Percentiles rank a stretch among this genome's conserved stretches.
Evolutionary conservation across 2,113 vertebrate species (phyloP).

Genomic region (Peromyscus californicus): DNA sequence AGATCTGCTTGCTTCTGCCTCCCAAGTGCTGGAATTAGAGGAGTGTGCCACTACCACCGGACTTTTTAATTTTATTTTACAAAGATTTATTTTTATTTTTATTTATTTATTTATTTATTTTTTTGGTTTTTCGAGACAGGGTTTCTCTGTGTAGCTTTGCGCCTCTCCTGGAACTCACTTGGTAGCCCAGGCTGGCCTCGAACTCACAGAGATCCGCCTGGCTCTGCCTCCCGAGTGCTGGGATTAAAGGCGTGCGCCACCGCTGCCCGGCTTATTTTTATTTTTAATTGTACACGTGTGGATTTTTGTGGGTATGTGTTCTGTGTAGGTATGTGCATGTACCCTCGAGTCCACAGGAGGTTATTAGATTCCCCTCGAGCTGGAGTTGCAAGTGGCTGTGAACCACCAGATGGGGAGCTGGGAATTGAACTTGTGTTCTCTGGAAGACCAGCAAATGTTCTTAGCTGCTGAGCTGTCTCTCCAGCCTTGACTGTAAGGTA

Average conservation of each 20-base stretch:
- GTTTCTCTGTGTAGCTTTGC: no score
- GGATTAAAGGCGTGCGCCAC: no score
- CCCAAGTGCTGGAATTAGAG: background rate
- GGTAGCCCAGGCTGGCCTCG: no score
- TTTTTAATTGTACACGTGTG: background rate
- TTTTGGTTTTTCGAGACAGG: no score
- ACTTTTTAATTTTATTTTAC: background rate
- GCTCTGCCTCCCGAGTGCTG: no score
- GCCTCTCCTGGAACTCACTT: no score
- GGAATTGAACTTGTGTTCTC: background rate
- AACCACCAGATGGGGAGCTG: background rate
- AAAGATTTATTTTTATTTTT: background rate
- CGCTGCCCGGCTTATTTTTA: no score
- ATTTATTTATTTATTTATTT: no score
- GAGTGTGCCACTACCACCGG: background rate
- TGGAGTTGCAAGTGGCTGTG: background rate
- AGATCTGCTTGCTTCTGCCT: background rate
- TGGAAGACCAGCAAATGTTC: background rate
- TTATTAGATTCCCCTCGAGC: background rate
- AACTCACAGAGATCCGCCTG: no score
- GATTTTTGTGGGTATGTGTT: no score
- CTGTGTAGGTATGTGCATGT: no score
- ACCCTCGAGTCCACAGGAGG: background rate
- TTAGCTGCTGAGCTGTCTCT: background rate
- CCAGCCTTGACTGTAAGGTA: background rate